Conservation (phyloP, 2,113 vertebrate genomes). For the Mesoclemmys tuberculata region DNA sequence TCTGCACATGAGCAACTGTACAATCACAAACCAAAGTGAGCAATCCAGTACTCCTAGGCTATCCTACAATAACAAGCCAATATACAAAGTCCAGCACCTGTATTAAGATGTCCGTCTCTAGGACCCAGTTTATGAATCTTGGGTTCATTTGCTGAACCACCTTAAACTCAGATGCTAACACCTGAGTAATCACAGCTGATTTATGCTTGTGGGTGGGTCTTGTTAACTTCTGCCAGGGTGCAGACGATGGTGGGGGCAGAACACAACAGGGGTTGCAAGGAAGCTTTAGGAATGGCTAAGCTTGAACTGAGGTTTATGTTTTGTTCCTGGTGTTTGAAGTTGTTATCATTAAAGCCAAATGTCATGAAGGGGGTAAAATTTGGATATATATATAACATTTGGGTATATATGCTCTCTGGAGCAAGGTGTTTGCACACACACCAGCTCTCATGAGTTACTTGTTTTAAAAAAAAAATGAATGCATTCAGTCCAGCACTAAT, state of each 20-base stretch:
- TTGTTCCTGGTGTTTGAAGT: background rate
- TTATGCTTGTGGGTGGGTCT: background rate
- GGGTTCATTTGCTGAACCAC: background rate
- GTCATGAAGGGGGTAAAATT: background rate
- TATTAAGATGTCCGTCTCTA: background rate
- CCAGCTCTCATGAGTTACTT: background rate
- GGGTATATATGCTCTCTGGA: background rate
- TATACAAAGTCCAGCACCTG: background rate
- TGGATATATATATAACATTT: too few relatives aligned
- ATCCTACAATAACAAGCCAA: background rate
- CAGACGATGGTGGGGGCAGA: background rate
- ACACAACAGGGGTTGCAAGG: background rate
- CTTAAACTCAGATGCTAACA: background rate
- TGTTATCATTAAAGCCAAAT: background rate
- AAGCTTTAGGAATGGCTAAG: background rate
- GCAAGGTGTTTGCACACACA: slow-evolving; percentile 26
- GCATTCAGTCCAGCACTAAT: slow-evolving; percentile 15
- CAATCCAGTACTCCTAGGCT: background rate
- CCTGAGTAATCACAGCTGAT: background rate
- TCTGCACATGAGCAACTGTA: background rate
- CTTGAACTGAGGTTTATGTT: background rate
- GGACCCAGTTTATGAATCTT: background rate
- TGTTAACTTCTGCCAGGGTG: background rate
- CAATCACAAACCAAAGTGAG: background rate
- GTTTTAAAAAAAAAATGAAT: slow-evolving; percentile 11